Conservation (phyloP, 2,113 vertebrate species). For the Otus sunia region DNA sequence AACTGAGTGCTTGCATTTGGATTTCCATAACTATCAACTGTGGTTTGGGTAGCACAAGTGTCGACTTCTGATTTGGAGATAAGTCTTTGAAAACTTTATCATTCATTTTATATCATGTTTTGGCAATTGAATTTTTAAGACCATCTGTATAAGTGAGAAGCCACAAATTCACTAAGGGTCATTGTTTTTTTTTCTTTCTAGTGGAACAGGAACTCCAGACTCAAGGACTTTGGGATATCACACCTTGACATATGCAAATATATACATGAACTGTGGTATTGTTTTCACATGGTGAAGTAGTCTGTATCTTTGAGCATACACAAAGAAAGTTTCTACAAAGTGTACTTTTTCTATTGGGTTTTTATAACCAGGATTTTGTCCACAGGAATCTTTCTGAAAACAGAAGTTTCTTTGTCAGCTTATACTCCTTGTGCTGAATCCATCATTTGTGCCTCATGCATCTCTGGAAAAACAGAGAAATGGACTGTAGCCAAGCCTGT, state of each 20-base stretch:
- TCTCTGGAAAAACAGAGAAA: neutral
- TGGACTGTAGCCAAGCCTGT: neutral
- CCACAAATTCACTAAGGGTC: neutral
- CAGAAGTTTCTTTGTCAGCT: neutral
- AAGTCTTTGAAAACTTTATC: neutral
- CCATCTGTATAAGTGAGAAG: neutral
- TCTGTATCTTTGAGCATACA: neutral
- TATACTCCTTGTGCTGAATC: neutral
- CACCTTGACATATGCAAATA: neutral
- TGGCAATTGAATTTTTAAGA: neutral
- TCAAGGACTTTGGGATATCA: neutral
- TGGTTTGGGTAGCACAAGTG: neutral
- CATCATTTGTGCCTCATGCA: neutral
- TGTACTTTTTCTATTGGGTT: neutral
- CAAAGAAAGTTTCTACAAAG: neutral
- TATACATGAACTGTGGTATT: neutral
- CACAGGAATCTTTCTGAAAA: neutral
- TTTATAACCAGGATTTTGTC: neutral
- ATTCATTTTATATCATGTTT: neutral
- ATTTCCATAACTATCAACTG: neutral
- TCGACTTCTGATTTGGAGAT: neutral
- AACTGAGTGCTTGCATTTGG: neutral
- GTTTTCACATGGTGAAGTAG: neutral
- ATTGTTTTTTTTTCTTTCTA: neutral
- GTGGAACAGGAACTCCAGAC: neutral